A percentile compares a stretch with the other conserved stretches of the same genome.
Evolutionary conservation across 2,113 vertebrate species (phyloP).

Genomic region (Arenaria interpres): DNA sequence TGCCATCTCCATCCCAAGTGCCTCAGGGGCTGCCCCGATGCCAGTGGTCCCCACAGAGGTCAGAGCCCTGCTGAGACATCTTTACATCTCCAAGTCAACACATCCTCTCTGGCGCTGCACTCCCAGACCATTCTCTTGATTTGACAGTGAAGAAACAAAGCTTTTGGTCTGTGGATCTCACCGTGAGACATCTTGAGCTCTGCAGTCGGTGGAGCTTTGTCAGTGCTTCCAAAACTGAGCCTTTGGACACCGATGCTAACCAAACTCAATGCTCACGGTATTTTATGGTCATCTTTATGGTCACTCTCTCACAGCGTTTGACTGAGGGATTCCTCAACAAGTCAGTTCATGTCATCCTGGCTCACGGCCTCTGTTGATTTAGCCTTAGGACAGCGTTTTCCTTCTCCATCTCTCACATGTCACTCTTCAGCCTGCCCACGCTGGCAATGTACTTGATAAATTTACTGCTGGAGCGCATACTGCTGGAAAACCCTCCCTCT

Average conservation of each 20-base stretch:
- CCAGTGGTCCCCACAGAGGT: fast-evolving
- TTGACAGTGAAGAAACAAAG: neutral
- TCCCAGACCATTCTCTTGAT: fast-evolving
- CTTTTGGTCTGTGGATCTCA: fast-evolving
- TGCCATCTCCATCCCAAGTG: neutral
- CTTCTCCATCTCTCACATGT: neutral
- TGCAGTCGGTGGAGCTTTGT: neutral
- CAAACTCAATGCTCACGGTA: neutral
- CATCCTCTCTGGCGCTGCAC: fast-evolving
- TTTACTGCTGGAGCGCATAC: neutral
- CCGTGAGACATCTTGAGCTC: neutral
- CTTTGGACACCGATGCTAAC: neutral
- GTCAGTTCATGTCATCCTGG: neutral
- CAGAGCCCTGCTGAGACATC: neutral
- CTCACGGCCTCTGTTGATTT: neutral
- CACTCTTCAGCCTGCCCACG: neutral
- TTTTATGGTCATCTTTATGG: neutral
- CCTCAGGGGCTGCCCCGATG: fast-evolving
- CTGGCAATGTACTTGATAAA: neutral
- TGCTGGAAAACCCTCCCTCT: neutral
- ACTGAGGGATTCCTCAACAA: neutral
- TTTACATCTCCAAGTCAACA: neutral
- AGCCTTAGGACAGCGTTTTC: neutral
- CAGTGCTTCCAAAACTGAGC: neutral
- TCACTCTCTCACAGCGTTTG: neutral